Base-by-base conservation (phyloP, 2,888 invertebrate species). In the Halocaridina rubra region DNA sequence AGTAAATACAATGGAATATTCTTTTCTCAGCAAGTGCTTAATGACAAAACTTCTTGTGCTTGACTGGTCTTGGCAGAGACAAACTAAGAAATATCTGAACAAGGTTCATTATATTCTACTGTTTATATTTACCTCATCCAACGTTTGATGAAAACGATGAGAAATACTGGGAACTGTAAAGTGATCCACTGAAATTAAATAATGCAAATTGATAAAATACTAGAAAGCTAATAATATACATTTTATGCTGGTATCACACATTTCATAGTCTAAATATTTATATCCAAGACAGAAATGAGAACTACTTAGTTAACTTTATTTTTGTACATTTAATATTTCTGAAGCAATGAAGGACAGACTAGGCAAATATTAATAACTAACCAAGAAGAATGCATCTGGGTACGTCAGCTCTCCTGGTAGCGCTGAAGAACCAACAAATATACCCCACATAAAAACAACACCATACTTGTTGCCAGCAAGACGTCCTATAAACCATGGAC, bases 401-500 rank as follows among this genome's bases (percentile, higher is more conserved):
- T 78, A 84, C 7, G 82, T 84, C n/a, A 84, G 72, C 32, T 84
- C 71, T 27, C 79, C 96, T 0, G 96, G 96, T 81, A 97, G 90
- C 90, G 93, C 95, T 61, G 93, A 91, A 5, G 95, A 94, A 89
- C 94, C 94, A 67, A 97, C 93, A 89, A 94, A 93, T 89, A 96
- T 95, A 10, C 97, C 97, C 96, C 96, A 97, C 0, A 96, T 94
- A 91, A 97, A 97, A 89, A 96, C 94, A 0, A 94, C 92, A 16
- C 97, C 97, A 72, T 53, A 39, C 61, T 72, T 33, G 27, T 84
- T 78, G 8, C 61, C 39, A 2, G 82, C 82, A 22, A 84, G 82
- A 1, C 69, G 71, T 24, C 82, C 82, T 16, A 84, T 22, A 39
- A 78, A 84, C 82, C 82, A 84, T 0, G 82, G 82, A 61, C 82